phyloP scores from a whole-genome alignment of 2,113 vertebrate genomes.

The Mugil cephalus region DNA sequence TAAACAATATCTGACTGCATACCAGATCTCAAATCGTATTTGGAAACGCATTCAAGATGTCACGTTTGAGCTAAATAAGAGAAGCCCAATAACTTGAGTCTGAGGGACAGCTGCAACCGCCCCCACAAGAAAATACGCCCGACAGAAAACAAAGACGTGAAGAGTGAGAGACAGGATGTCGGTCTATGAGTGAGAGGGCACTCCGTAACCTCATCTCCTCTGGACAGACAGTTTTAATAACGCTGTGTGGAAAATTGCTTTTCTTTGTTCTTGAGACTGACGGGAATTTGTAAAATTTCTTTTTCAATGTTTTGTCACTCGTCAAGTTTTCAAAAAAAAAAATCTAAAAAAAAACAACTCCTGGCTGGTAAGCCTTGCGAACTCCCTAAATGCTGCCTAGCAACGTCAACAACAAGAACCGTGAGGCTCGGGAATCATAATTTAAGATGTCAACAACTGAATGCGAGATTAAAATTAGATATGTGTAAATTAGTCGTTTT shows the following conservation, averaged over 20 bases:
- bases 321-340: background rate
- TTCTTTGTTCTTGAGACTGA: slow-evolving; percentile 18
- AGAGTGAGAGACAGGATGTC: background rate
- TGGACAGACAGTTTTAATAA: slow-evolving; percentile 35
- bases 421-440: background rate
- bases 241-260: background rate
- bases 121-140: too few relatives aligned
- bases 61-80: too few relatives aligned
- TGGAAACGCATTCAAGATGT: too few relatives aligned
- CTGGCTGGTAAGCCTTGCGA: background rate
- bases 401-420: background rate
- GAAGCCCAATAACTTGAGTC: background rate
- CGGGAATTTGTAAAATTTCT: slow-evolving; percentile 14
- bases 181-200: background rate
- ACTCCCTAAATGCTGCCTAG: background rate
- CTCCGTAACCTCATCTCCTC: slow-evolving; percentile 14
- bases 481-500: background rate
- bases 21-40: too few relatives aligned
- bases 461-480: background rate
- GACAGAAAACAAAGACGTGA: background rate
- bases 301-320: background rate
- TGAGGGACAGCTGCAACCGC: background rate
- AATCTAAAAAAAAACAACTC: slow-evolving; percentile 12
- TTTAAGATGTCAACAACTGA: background rate
- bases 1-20: too few relatives aligned